These are phyloP conservation scores for Prorops nasuta DNA, from an alignment of 1,140 invertebrate genomes.

Conservation along the genomic window DNA sequence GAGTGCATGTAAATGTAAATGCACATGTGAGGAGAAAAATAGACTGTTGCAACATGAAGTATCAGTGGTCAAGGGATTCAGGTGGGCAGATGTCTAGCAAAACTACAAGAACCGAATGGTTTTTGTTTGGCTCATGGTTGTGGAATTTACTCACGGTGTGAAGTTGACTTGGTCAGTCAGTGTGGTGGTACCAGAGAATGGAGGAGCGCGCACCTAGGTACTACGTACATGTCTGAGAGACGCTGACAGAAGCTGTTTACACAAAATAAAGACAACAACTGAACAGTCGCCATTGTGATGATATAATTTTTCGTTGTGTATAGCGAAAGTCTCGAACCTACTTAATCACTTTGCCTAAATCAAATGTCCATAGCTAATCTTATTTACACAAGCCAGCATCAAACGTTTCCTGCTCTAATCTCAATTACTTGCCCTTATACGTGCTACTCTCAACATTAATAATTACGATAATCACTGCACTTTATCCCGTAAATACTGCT, in stretches of 20 bases:
- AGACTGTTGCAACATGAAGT: slow-evolving; percentile 33
- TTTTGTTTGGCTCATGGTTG: slow-evolving; percentile 33
- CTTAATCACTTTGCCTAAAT: slow-evolving; percentile 27
- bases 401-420: slow-evolving; percentile 12
- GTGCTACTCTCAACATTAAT: too few species aligned
- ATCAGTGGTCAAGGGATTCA: slow-evolving; percentile 33
- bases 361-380: slow-evolving; percentile 9
- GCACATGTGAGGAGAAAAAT: slow-evolving; percentile 35
- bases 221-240: slow-evolving; percentile 52
- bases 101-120: slow-evolving; percentile 43
- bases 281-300: slow-evolving; percentile 47
- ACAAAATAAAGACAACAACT: slow-evolving; percentile 56
- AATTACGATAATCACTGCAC: too few species aligned
- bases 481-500: too few species aligned
- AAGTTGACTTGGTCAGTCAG: slow-evolving; percentile 50
- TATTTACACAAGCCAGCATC: slow-evolving; percentile 27
- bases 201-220: slow-evolving; percentile 51
- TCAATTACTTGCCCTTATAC: background rate
- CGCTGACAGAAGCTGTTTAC: slow-evolving; percentile 54
- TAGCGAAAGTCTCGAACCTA: slow-evolving; percentile 31
- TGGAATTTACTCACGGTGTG: slow-evolving; percentile 51
- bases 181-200: slow-evolving; percentile 49
- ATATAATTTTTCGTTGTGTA: slow-evolving; percentile 36
- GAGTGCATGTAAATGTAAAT: slow-evolving; percentile 35
- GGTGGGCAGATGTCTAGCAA: slow-evolving; percentile 36